Percentiles rank a stretch among this genome's conserved stretches.
phyloP scores from a whole-genome alignment of 2,113 vertebrate species.

The Seriola quinqueradiata region DNA sequence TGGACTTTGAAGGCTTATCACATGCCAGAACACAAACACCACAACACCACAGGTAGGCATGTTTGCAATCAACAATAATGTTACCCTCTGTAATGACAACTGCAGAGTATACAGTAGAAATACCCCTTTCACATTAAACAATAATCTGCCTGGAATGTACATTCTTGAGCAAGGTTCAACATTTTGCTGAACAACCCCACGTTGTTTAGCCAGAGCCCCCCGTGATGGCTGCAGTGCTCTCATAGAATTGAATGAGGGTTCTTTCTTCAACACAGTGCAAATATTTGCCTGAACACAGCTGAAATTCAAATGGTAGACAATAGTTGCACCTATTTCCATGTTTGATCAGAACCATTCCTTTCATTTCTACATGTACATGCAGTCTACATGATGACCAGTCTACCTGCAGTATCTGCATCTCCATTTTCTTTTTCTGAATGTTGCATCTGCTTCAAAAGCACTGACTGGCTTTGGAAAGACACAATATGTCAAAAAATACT shows the following conservation, averaged over 20 bases:
- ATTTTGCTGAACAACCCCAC: background rate
- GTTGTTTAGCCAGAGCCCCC: background rate
- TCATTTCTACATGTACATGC: background rate
- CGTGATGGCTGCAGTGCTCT: background rate
- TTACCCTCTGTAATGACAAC: background rate
- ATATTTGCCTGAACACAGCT: background rate
- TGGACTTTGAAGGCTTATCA: background rate
- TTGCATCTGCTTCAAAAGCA: conserved; percentile 8
- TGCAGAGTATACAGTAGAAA: background rate
- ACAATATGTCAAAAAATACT: conserved; percentile 25
- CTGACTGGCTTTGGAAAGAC: conserved; percentile 14
- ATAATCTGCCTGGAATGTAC: background rate
- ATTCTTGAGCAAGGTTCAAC: background rate
- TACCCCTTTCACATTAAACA: background rate
- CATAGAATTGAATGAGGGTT: background rate
- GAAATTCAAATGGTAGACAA: background rate
- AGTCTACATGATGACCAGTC: background rate
- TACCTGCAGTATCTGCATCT: background rate
- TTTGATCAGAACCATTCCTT: background rate
- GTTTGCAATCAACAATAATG: background rate
- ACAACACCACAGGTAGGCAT: background rate
- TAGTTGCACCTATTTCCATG: background rate
- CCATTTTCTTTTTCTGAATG: background rate
- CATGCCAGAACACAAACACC: background rate
- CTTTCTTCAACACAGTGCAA: background rate